Conservation (phyloP, 2,888 invertebrate genomes). For the Ommatoiulus sabulosus region DNA sequence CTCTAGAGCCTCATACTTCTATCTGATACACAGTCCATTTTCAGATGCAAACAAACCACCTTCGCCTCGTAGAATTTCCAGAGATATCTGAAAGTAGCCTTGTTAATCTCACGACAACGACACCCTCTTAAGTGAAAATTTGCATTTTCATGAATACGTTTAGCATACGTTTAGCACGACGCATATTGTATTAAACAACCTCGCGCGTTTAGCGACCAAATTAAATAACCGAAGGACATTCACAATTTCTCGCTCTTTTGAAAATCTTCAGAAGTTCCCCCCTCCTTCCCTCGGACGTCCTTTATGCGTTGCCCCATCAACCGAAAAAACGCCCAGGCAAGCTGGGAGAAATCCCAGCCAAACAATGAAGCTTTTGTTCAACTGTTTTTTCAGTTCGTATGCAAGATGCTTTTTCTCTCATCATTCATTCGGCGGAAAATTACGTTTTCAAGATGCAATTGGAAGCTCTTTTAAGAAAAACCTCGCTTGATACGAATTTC, state of each 20-base stretch:
- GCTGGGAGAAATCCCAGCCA: not conserved
- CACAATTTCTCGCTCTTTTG: too few species aligned
- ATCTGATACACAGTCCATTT: too few species aligned
- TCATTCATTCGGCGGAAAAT: conserved; percentile 5
- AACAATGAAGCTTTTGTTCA: conserved; percentile 8
- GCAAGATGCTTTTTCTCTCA: not conserved
- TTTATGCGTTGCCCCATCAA: too few species aligned
- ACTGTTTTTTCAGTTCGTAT: not conserved
- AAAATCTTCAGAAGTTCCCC: too few species aligned
- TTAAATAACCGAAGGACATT: too few species aligned
- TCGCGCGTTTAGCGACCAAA: too few species aligned
- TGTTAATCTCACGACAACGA: not conserved
- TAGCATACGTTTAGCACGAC: not conserved
- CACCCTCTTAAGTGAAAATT: not conserved
- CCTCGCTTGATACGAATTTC: too few species aligned
- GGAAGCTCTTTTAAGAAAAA: too few species aligned
- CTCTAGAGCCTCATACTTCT: too few species aligned
- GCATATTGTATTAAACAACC: not conserved
- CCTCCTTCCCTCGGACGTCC: too few species aligned
- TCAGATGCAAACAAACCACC: not conserved
- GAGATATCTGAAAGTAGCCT: not conserved
- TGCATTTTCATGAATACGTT: conserved; percentile 35
- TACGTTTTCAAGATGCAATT: not conserved
- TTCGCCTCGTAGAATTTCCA: not conserved
- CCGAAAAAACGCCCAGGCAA: not conserved